phyloP scores from a whole-genome alignment of 2,888 invertebrate genomes.

The Scaptomyza polygonia region DNA sequence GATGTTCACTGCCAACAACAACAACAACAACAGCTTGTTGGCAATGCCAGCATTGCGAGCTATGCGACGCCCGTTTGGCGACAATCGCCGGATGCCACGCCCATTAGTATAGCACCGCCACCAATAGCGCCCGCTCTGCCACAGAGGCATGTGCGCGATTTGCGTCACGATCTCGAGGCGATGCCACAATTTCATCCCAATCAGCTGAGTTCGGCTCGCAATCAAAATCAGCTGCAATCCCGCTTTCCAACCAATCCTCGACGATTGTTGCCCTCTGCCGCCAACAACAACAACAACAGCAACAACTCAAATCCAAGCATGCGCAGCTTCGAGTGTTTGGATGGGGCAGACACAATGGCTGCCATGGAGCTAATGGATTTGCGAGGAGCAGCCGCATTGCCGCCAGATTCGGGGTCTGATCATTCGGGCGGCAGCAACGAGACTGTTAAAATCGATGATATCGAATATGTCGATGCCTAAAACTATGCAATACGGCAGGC shows the following conservation, averaged over 20 bases:
- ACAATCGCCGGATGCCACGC: constrained; percentile 42
- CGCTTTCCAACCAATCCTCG: constrained; percentile 34
- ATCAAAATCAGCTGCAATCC: constrained; percentile 64
- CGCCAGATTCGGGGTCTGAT: constrained; percentile 81
- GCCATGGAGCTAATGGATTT: constrained; percentile 75
- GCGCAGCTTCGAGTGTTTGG: constrained; percentile 50
- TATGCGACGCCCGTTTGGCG: constrained; percentile 62
- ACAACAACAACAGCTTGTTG: constrained; percentile 28
- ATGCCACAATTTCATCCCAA: constrained; percentile 76
- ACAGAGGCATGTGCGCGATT: constrained; percentile 74
- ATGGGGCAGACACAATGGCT: constrained; percentile 63
- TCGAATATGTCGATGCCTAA: constrained; percentile 83
- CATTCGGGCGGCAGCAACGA: constrained; percentile 84
- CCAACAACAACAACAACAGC: constrained; percentile 6
- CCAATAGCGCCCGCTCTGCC: constrained; percentile 8
- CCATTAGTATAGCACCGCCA: constrained; percentile 21
- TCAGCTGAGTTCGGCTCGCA: constrained; percentile 54
- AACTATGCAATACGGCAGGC: constrained; percentile 32
- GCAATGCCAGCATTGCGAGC: constrained; percentile 28
- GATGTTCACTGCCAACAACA: constrained; percentile 16
- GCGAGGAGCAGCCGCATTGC: constrained; percentile 57
- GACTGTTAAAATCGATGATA: constrained; percentile 84
- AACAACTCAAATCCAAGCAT: constrained; percentile 24
- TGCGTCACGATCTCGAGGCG: constrained; percentile 79
- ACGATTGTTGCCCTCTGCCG: constrained; percentile 8